Evolutionary conservation across 2,888 invertebrate genomes (phyloP), one percentile per base, ranked within the genome.

Genomic region (Anagyrus pseudococci): DNA sequence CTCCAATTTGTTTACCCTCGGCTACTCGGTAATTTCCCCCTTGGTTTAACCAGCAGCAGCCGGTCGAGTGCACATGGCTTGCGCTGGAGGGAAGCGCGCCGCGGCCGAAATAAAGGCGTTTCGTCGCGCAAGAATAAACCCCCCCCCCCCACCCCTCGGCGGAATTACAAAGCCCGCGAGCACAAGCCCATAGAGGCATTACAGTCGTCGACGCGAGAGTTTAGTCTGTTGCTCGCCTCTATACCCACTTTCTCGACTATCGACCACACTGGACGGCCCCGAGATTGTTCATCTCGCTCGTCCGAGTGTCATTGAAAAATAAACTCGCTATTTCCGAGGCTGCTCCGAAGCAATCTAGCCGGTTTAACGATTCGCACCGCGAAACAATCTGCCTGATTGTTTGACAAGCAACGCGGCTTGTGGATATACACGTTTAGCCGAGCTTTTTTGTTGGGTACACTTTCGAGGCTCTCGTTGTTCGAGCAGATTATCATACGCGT

Each of bases 1-100:
- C 75, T 76, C 75, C 72, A 75, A 75, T 73, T 71, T 79, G 78
- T 79, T 80, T 78, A 78, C 75, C 70, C 73, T 71, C 70, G 64
- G 64, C 58, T 71, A 71, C 73, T 73, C 70, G 64, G 69, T 69
- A 68, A 72, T 68, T 59, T 72, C 67, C 66, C 67, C 69, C 73
- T 70, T 68, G 40, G 25, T 25, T 40, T 43, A 53, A 25, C 25
- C 53, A 41, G 41, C 17, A 4, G 25, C 40, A 23, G 23, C 15
- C 26, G 23, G 13, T 20, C 4, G 46, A 25, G 49, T 62, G 62
- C 56, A 62, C 62, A 46, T 56, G 62, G 62, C 56, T 49, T 3
- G 46, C 20, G 29, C 22, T 48, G 15, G n/a, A n/a, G n/a, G 10
- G 8, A 29, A 4, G 29, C 29, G 23, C 47, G 6, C 19, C 22